Evolutionary conservation across 2,888 invertebrate genomes (phyloP).

Genomic region (Noctua fimbriata): DNA sequence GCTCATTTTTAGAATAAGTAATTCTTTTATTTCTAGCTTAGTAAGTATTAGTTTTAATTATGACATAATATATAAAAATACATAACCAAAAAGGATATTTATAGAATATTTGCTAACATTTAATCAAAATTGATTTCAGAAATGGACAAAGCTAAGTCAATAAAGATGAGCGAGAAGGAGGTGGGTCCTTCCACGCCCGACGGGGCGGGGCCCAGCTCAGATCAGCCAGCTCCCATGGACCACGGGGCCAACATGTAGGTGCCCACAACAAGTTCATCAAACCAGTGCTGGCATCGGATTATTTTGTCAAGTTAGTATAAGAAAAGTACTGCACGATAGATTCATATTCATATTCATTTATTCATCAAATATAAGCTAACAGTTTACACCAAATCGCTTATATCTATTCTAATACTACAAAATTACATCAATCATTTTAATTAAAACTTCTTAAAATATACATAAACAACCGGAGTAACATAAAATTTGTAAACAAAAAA

Average conservation of each 20-base stretch:
- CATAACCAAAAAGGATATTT: background rate
- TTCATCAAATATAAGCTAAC: too few relatives aligned
- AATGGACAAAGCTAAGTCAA: slow-evolving; percentile 12
- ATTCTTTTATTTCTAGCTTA: background rate
- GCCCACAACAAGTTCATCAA: background rate
- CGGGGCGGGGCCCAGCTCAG: background rate
- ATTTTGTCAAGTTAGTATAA: slow-evolving; percentile 5
- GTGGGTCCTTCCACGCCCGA: background rate
- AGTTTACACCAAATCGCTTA: too few relatives aligned
- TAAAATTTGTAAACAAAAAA: too few relatives aligned
- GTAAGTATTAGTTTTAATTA: too few relatives aligned
- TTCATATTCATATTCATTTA: too few relatives aligned
- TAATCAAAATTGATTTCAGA: slow-evolving; percentile 30
- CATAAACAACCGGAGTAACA: too few relatives aligned
- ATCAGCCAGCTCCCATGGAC: background rate
- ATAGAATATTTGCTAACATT: background rate
- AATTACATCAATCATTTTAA: too few relatives aligned
- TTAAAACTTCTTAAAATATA: too few relatives aligned
- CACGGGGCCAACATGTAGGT: slow-evolving; percentile 15
- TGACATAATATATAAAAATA: background rate
- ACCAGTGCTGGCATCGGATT: background rate
- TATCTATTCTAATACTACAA: too few relatives aligned
- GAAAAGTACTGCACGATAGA: background rate
- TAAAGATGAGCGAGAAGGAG: slow-evolving; percentile 18
- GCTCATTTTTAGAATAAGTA: background rate